Percentiles rank a stretch among this genome's conserved stretches.
Evolutionary conservation across 2,113 vertebrate genomes (phyloP).

Genomic region (Aphelocoma coerulescens): DNA sequence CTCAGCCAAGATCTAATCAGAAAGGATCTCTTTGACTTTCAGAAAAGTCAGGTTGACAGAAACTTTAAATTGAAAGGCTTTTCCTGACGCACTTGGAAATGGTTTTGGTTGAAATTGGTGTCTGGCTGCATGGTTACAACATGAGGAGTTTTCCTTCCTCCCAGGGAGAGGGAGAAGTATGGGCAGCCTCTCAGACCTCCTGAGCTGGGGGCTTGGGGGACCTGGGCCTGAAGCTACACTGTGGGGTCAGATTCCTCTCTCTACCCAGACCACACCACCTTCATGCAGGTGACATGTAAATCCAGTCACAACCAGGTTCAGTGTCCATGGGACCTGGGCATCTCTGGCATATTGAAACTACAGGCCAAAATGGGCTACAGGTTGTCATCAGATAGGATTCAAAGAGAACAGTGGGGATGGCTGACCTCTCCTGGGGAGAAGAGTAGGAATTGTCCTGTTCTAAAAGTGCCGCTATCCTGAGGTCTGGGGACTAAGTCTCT

Average conservation of each 20-base stretch:
- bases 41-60: slow-evolving; percentile 52
- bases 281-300: background rate
- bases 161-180: background rate
- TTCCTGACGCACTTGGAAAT: background rate
- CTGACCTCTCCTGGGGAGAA: background rate
- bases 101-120: background rate
- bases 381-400: background rate
- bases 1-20: slow-evolving; percentile 59
- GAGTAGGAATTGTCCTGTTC: background rate
- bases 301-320: background rate
- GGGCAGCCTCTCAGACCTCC: background rate
- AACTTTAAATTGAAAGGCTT: slow-evolving; percentile 54
- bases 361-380: background rate
- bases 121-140: background rate
- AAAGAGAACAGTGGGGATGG: background rate
- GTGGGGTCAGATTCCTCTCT: background rate
- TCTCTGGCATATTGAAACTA: background rate
- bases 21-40: slow-evolving; percentile 55
- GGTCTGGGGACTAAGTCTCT: background rate
- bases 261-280: background rate
- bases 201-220: background rate
- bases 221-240: background rate
- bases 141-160: background rate
- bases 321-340: background rate
- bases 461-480: fast-evolving